phyloP scores from a whole-genome alignment of 2,888 invertebrate species.

The Iphiclides podalirius region DNA sequence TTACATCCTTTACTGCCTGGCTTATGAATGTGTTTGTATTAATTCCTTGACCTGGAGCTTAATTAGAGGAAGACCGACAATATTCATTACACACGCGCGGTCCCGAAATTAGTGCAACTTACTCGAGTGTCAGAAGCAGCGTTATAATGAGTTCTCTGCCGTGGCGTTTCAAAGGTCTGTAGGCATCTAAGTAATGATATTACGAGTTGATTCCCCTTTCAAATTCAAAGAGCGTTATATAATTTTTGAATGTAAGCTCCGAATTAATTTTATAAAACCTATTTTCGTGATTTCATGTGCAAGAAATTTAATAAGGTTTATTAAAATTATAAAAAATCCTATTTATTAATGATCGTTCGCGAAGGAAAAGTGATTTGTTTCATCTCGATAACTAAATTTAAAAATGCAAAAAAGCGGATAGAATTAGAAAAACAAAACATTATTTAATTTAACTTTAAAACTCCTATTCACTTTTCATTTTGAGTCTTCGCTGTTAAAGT shows the following conservation, averaged over 20 bases:
- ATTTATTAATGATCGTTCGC: too few relatives aligned
- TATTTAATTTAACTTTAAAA: too few relatives aligned
- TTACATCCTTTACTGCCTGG: conserved; percentile 12
- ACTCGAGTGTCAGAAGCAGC: conserved; percentile 17
- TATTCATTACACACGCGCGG: conserved; percentile 13
- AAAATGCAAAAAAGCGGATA: too few relatives aligned
- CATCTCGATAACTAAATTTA: too few relatives aligned
- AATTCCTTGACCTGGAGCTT: conserved; percentile 9
- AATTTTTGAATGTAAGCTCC: too few relatives aligned
- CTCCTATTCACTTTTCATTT: too few relatives aligned
- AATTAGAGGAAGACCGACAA: conserved; percentile 5
- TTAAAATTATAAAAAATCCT: too few relatives aligned
- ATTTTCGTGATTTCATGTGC: too few relatives aligned
- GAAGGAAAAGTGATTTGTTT: too few relatives aligned
- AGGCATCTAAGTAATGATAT: conserved; percentile 7
- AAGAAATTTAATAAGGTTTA: too few relatives aligned
- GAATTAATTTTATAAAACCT: background rate
- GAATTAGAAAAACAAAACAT: too few relatives aligned
- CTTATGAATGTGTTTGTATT: background rate
- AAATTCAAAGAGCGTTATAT: background rate
- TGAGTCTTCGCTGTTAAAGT: too few relatives aligned
- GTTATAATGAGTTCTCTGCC: conserved; percentile 15
- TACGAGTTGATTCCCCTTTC: conserved; percentile 8
- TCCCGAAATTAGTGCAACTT: conserved; percentile 16
- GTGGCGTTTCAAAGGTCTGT: conserved; percentile 15